Percentiles rank a stretch among this genome's conserved stretches.
Evolutionary conservation across 2,888 invertebrate genomes (phyloP).

Genomic region (Andrena hattorfiana): DNA sequence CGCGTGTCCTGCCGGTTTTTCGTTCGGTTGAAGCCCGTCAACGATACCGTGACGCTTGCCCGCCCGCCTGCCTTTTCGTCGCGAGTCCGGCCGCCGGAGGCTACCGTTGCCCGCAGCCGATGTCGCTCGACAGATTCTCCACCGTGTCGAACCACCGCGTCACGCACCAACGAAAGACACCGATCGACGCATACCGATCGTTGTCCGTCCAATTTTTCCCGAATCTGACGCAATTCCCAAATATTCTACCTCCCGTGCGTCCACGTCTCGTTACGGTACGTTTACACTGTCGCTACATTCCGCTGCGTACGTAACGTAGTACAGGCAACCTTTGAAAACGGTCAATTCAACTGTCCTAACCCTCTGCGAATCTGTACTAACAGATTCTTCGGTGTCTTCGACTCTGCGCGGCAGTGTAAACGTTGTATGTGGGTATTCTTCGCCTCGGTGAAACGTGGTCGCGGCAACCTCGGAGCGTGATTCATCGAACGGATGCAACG

Average conservation of each 20-base stretch:
- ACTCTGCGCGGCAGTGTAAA: not conserved
- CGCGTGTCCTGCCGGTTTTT: slow-evolving; percentile 65
- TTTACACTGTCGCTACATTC: not conserved
- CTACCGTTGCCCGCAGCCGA: slow-evolving; percentile 42
- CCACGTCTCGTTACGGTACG: not conserved
- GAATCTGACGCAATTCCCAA: not conserved
- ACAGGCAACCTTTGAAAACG: not conserved
- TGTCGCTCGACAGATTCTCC: slow-evolving; percentile 32
- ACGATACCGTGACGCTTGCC: slow-evolving; percentile 32
- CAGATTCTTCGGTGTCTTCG: no score
- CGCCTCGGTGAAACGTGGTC: not conserved
- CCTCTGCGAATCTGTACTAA: no score
- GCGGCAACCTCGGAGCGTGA: not conserved
- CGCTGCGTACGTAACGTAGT: not conserved
- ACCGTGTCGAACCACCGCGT: slow-evolving; percentile 5
- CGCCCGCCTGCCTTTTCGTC: slow-evolving; percentile 52
- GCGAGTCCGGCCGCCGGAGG: slow-evolving; percentile 48
- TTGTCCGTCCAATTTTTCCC: not conserved
- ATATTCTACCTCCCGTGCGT: not conserved
- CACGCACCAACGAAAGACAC: slow-evolving; percentile 7
- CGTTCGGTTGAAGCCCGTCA: slow-evolving; percentile 50
- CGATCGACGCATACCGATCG: not conserved
- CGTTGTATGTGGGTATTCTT: not conserved
- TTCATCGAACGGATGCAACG: not conserved
- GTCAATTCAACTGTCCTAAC: not conserved